Evolutionary conservation across 2,797 vertebrate genomes (phyloP).

Genomic region (Spinibarbus caldwelli): DNA sequence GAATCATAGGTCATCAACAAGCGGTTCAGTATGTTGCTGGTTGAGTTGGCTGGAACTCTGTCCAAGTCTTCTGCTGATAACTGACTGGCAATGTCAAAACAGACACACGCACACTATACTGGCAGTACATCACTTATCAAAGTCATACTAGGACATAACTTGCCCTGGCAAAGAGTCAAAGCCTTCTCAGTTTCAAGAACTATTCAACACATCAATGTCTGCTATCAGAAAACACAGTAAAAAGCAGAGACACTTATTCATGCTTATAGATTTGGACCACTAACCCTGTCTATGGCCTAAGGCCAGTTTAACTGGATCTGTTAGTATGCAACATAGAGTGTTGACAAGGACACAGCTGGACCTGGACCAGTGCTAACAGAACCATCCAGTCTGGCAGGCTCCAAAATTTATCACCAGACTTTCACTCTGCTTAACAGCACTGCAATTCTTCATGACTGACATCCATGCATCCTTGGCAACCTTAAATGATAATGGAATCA

Average conservation of each 20-base stretch:
- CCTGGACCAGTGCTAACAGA: slow-evolving; percentile 20
- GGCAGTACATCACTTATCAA: not conserved
- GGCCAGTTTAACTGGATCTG: slow-evolving; percentile 3
- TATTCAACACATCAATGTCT: slow-evolving; percentile 6
- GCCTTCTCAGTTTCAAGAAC: not conserved
- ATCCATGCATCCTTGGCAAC: slow-evolving; percentile 25
- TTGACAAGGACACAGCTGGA: slow-evolving; percentile 17
- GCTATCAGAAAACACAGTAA: not conserved
- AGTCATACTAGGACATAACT: not conserved
- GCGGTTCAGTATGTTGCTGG: slow-evolving; percentile 94
- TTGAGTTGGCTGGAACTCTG: slow-evolving; percentile 91
- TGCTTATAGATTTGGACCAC: slow-evolving; percentile 1
- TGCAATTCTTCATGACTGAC: slow-evolving; percentile 36
- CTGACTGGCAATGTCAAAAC: slow-evolving; percentile 75
- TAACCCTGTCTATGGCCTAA: not conserved
- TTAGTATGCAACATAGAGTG: slow-evolving; percentile 10
- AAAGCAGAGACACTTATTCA: slow-evolving; percentile 2
- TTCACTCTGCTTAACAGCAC: slow-evolving; percentile 28
- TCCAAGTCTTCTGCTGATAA: slow-evolving; percentile 91
- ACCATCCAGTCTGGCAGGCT: not conserved
- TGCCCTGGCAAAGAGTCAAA: not conserved
- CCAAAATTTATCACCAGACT: slow-evolving; percentile 11
- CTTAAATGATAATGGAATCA: slow-evolving; percentile 31
- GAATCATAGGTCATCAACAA: slow-evolving; percentile 93
- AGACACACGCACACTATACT: slow-evolving; percentile 23